Evolutionary conservation across 2,113 vertebrate species (phyloP).

Genomic region (Dryoscopus gambensis): DNA sequence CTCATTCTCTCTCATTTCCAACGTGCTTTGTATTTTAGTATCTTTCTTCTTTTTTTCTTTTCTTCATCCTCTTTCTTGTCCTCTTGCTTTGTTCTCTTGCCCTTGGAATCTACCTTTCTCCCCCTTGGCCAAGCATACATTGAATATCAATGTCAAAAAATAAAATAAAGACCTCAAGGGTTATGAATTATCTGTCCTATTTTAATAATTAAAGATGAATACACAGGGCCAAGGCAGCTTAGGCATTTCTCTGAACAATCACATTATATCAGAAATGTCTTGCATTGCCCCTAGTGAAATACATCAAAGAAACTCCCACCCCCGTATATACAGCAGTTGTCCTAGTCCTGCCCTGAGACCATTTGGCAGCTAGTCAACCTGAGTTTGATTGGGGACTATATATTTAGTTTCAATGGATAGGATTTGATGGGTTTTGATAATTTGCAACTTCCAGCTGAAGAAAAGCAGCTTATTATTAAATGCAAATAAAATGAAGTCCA

Average conservation of each 20-base stretch:
- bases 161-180: conserved; percentile 72
- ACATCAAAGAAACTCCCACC: conserved; percentile 62
- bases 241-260: conserved; percentile 57
- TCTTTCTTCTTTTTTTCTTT: background rate
- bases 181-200: conserved; percentile 70
- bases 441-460: conserved; percentile 67
- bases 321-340: conserved; percentile 24
- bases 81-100: conserved; percentile 21
- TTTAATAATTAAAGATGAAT: conserved; percentile 79
- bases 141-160: conserved; percentile 67
- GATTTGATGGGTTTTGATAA: conserved; percentile 72
- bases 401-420: conserved; percentile 11
- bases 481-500: conserved; percentile 71
- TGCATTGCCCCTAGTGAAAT: conserved; percentile 64
- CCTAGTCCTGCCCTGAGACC: conserved; percentile 51
- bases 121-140: conserved; percentile 22
- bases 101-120: conserved; percentile 16
- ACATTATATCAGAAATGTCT: conserved; percentile 70
- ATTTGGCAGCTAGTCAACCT: conserved; percentile 35
- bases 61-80: background rate
- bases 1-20: background rate
- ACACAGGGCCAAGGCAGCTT: conserved; percentile 52
- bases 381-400: conserved; percentile 26
- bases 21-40: background rate
- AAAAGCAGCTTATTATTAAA: conserved; percentile 75